phyloP scores from a whole-genome alignment of 2,113 vertebrate species.

The Menidia beryllina region DNA sequence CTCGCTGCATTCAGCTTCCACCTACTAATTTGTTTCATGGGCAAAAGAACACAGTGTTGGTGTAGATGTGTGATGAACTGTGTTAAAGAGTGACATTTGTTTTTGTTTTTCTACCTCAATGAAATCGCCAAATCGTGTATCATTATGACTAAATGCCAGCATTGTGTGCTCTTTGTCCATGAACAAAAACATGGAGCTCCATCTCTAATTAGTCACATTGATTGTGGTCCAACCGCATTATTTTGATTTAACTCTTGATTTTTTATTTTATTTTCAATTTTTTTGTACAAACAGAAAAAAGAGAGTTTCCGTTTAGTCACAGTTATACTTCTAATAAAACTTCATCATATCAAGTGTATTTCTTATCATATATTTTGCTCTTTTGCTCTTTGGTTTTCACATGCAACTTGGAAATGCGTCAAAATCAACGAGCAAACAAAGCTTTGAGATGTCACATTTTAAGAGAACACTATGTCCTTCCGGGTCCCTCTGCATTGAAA shows the following conservation, averaged over 20 bases:
- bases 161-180: neutral
- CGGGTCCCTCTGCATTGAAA: too few relatives aligned
- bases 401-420: too few relatives aligned
- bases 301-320: too few relatives aligned
- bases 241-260: neutral
- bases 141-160: neutral
- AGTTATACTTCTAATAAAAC: too few relatives aligned
- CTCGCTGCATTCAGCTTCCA: slow-evolving; percentile 13
- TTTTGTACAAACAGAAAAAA: too few relatives aligned
- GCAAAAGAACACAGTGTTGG: neutral
- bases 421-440: too few relatives aligned
- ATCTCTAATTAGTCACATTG: neutral
- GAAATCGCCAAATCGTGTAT: neutral
- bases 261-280: neutral
- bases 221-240: neutral
- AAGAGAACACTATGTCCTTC: too few relatives aligned
- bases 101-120: neutral
- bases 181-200: neutral
- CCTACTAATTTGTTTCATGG: slow-evolving; percentile 7
- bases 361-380: too few relatives aligned
- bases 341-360: too few relatives aligned
- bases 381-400: too few relatives aligned
- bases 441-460: too few relatives aligned
- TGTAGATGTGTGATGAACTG: neutral
- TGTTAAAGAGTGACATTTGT: neutral